Evolutionary conservation across 2,113 vertebrate genomes (phyloP), one percentile per base, ranked within the genome.

Genomic region (Lamprologus ornatipinnis): DNA sequence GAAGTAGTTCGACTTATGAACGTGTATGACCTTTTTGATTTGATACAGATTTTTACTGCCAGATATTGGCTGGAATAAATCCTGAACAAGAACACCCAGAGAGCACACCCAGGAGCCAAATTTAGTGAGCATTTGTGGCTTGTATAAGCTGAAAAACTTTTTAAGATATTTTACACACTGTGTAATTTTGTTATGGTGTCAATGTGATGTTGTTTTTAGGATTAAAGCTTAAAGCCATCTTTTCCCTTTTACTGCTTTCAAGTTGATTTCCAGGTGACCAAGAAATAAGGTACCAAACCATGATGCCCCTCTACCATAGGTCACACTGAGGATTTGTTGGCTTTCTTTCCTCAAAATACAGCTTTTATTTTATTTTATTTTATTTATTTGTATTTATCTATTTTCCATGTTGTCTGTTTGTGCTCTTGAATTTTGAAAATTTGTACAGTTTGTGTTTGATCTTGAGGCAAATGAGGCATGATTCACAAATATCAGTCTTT

Each of bases 21-120:
- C 4, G 1, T 26, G 6, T 23, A 23, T 55, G 21, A 4, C 0
- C 21, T 55, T 23, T 13, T 55, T 55, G 4, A 55, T 55, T 55
- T 55, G 2, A 55, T 55, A 21, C 51, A 53, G 51, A 53, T 6
- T 21, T 53, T 55, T 55, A 7, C 53, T 55, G 53, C 11, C 53
- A 7, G 53, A 54, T 54, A 54, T 23, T 54, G 53, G 1, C 53
- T 55, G n/a, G 10, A 55, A 23, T 23, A 54, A 54, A 54, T 54
- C 17, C 49, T 51, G 17, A 51, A n/a, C 49, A 51, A 51, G 49
- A 51, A 51, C 19, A 51, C 49, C 17, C 47, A 51, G 47, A 19
- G 17, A 19, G 8, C 8, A 51, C 8, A 47, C 14, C 0, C 7
- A 3, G 47, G 47, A 49, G 47, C 47, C 47, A 49, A 19, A 3